Evolutionary conservation across 2,888 invertebrate species (phyloP), one percentile per base, ranked within the genome.

Genomic region (Drosophila limbata): DNA sequence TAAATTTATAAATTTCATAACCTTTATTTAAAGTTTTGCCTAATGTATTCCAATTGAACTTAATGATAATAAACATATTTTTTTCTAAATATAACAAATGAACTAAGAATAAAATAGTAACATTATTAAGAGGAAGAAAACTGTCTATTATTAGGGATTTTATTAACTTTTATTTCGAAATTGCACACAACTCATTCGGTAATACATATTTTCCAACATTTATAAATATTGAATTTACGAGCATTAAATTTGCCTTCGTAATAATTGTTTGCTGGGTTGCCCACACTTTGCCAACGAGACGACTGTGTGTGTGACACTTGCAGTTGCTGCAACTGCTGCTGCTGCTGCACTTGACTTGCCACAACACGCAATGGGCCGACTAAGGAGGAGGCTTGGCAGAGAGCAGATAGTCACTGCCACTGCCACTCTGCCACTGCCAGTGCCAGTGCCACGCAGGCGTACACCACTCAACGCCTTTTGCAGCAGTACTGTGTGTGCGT

Each of bases 271-370:
- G 35, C 45, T 84, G 82, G 82, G 82, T 77, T 69, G 11, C 6
- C 4, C 25, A 13, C 53, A 60, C 51, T 65, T 74, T 59, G 67
- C 59, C 66, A 72, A 60, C 63, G 50, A 56, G 37, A 55, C 74
- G 62, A 61, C 15, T 73, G 55, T 81, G 40, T 60, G 59, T 68
- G 56, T 75, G 56, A 75, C 81, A 81, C 69, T 80, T 67, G 80
- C 75, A 48, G 57, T 57, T 57, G 67, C 57, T 73, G 63, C 60
- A 37, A 42, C 55, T 47, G 17, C 33, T 55, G 66, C 40, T 40
- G 66, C 45, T 76, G 84, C 80, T 87, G 87, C 87, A 85, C 84
- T 85, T 85, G 84, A 84, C 84, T 84, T 82, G 87, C 87, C 81
- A 70, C 82, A 84, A 62, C 84, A 85, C 84, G 84, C 84, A 84